Percentiles rank a stretch among this genome's conserved stretches.
Evolutionary conservation across 1,140 invertebrate genomes (phyloP).

Genomic region (Megalopta genalis): DNA sequence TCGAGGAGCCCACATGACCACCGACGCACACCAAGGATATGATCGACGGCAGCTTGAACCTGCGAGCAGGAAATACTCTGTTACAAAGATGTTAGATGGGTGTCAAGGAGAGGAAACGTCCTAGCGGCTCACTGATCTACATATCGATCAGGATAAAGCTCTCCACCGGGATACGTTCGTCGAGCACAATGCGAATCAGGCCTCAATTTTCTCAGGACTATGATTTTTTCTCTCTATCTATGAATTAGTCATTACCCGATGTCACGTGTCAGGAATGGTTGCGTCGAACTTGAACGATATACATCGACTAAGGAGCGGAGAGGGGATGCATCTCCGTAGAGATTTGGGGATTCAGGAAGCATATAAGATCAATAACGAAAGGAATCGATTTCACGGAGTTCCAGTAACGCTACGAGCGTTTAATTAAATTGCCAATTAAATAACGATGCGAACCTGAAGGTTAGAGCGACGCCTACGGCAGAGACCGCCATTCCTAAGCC

Average conservation of each 20-base stretch:
- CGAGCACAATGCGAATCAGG: background rate
- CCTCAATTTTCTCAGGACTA: background rate
- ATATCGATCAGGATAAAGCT: background rate
- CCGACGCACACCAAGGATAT: constrained; percentile 84
- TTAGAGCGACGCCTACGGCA: constrained; percentile 81
- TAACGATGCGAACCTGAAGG: constrained; percentile 58
- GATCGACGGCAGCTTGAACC: constrained; percentile 67
- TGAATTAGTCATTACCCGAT: background rate
- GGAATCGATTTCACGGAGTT: background rate
- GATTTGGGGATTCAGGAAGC: too few species aligned
- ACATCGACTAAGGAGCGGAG: too few species aligned
- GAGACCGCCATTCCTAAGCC: constrained; percentile 83
- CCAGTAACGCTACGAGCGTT: background rate
- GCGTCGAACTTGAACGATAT: too few species aligned
- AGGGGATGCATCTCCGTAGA: too few species aligned
- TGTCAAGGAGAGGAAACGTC: background rate
- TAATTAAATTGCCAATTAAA: background rate
- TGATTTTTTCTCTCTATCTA: background rate
- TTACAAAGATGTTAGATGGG: background rate
- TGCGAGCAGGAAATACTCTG: constrained; percentile 25
- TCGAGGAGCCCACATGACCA: constrained; percentile 85
- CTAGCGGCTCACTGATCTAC: background rate
- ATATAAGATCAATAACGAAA: too few species aligned
- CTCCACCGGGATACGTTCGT: background rate
- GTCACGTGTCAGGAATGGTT: too few species aligned